Evolutionary conservation across 37 sponge, comb jelly and placozoan genomes (phyloP).

Genomic region (Chondrilla cf. caribensis): DNA sequence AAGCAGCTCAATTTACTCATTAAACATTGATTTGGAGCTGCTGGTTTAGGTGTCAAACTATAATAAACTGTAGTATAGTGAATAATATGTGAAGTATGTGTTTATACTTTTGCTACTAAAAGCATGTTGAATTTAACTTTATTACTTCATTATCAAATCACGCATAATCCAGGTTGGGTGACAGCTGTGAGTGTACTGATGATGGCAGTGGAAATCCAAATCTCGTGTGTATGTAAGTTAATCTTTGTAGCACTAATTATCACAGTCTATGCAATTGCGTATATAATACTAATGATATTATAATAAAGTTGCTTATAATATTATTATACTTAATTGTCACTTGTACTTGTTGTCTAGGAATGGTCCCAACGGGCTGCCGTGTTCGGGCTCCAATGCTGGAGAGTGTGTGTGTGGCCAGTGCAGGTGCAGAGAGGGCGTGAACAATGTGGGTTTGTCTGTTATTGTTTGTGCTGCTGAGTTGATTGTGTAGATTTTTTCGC

Average conservation of each 20-base stretch:
- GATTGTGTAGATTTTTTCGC: too few species aligned
- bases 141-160: too few species aligned
- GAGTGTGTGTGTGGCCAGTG: constrained; percentile 33
- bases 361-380: not conserved
- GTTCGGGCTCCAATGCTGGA: constrained; percentile 18
- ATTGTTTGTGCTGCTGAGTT: too few species aligned
- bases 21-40: too few species aligned
- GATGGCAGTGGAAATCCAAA: not conserved
- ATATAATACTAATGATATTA: not conserved
- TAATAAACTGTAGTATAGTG: too few species aligned
- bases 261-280: not conserved
- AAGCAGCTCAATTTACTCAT: too few species aligned
- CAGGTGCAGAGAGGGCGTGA: constrained; percentile 21
- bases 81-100: too few species aligned
- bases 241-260: not conserved
- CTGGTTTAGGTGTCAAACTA: too few species aligned
- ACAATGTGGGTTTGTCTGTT: constrained; percentile 25
- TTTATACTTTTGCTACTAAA: too few species aligned
- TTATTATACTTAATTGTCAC: not conserved
- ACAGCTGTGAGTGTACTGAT: not conserved
- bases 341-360: not conserved
- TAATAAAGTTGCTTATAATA: not conserved
- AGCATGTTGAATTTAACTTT: too few species aligned
- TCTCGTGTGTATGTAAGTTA: too few species aligned
- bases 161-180: constrained; percentile 21